Evolutionary conservation across 2,888 invertebrate species (phyloP).

Genomic region (Andrena minutula): DNA sequence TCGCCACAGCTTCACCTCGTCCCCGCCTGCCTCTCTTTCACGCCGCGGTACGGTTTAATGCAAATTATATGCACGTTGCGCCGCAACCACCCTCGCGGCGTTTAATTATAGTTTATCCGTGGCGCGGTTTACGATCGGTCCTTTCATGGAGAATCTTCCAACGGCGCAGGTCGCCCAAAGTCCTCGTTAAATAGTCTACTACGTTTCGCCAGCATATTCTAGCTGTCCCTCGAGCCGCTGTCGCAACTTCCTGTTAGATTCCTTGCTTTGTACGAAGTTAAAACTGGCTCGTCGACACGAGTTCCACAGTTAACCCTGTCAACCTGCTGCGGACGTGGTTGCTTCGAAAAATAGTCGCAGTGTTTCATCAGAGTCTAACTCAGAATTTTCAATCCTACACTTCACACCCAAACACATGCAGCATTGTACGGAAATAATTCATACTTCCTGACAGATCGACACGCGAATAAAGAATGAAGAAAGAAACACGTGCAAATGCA

Average conservation of each 20-base stretch:
- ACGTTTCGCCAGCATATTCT: slow-evolving; percentile 9
- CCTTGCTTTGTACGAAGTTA: neutral
- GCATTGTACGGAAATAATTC: neutral
- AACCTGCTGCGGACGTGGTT: neutral
- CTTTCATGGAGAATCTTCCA: slow-evolving; percentile 37
- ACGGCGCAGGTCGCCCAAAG: slow-evolving; percentile 14
- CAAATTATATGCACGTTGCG: slow-evolving; percentile 67
- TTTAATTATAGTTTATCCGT: slow-evolving; percentile 65
- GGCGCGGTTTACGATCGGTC: slow-evolving; percentile 53
- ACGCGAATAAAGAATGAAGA: neutral
- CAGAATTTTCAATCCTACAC: too few species aligned
- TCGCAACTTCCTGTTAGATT: neutral
- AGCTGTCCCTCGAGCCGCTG: neutral
- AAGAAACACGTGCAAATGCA: neutral
- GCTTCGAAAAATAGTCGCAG: neutral
- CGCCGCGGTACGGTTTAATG: slow-evolving; percentile 57
- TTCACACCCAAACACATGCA: too few species aligned
- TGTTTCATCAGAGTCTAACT: neutral
- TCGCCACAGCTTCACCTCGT: slow-evolving; percentile 31
- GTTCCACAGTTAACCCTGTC: neutral
- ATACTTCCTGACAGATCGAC: neutral
- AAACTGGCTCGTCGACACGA: neutral
- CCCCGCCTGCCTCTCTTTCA: slow-evolving; percentile 25
- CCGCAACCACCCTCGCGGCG: slow-evolving; percentile 33
- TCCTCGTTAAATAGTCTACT: slow-evolving; percentile 24